Base-by-base conservation (phyloP, 2,888 invertebrate species). In the Electrophaes corylata region DNA sequence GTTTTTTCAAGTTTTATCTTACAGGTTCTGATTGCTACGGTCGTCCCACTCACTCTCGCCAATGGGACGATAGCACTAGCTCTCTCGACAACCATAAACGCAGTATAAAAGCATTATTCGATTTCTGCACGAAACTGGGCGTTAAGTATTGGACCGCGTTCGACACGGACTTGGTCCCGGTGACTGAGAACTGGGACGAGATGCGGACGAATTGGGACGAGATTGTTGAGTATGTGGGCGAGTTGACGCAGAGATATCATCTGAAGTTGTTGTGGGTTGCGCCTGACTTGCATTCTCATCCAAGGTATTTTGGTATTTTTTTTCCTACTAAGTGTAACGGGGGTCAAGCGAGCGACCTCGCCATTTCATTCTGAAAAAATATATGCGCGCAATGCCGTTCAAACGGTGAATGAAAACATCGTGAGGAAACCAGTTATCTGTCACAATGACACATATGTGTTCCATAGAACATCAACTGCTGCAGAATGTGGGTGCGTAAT, bases 141-240 rank as follows among this genome's bases (percentile, higher is more conserved):
- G 75, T 94, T 10, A 93, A 92, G 65, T 93, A 93, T 78, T 95
- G 94, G 94, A 93, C 94, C 0, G 94, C 94, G 18, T 93, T 93
- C 65, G 94, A 94, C 72, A 83, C 93, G 0, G 94, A 94, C 70
- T 79, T 95, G 31, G 88, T 94, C 0, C 94, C 94, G 0, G 88
- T 85, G 47, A 86, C 90, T 0, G 92, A 92, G 1, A 92, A 79
- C 39, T 85, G 93, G 75, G 93, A 93, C 11, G 94, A 94, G 70
- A 88, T 84, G 18, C 90, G 91, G 65, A 70, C 78, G 4, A 86
- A 92, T 62, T 91, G 93, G 82, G 94, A 95, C 57, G 93, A 94
- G 51, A 83, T 94, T 0, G 79, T 86, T 0, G 94, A 94, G 55
- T 91, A 93, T 43, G 87, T 94, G 0, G 83, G 82, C 54, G 93